These are phyloP conservation scores for Clarias magur DNA, from an alignment of 2,113 vertebrate species.

Conservation along the genomic window DNA sequence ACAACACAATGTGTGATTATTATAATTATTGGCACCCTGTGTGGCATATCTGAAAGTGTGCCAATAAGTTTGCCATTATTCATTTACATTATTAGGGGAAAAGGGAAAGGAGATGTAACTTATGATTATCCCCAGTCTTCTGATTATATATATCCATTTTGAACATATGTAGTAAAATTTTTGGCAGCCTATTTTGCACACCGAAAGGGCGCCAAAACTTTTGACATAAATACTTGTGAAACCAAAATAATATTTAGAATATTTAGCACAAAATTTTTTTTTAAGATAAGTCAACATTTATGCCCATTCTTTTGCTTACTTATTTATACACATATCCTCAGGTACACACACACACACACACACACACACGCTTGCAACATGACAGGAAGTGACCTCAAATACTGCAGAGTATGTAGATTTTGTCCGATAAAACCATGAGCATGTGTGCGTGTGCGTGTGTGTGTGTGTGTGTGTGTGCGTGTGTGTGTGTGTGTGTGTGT, in stretches of 20 bases:
- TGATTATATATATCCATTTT: no score
- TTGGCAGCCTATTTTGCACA: no score
- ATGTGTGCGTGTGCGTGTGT: background rate
- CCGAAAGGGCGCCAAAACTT: no score
- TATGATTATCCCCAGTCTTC: no score
- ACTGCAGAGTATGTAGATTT: background rate
- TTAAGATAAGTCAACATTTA: background rate
- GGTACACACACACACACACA: background rate
- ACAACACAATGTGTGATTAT: no score
- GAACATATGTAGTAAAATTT: no score
- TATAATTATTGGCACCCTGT: background rate
- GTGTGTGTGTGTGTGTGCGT: conserved; percentile 1
- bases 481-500: background rate
- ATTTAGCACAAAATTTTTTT: background rate
- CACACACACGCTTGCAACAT: background rate
- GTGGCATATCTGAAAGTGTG: no score
- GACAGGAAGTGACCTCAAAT: background rate
- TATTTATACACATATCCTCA: background rate
- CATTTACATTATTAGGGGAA: no score
- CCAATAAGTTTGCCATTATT: background rate
- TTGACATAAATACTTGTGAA: no score
- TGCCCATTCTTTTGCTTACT: background rate
- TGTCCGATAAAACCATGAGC: background rate
- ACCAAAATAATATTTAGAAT: background rate
- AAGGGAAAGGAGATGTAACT: no score